A percentile compares a stretch with the other conserved stretches of the same genome.
These are phyloP conservation scores for Malacoctenus gilli DNA, from an alignment of 2,797 vertebrate genomes.

Conservation along the genomic window DNA sequence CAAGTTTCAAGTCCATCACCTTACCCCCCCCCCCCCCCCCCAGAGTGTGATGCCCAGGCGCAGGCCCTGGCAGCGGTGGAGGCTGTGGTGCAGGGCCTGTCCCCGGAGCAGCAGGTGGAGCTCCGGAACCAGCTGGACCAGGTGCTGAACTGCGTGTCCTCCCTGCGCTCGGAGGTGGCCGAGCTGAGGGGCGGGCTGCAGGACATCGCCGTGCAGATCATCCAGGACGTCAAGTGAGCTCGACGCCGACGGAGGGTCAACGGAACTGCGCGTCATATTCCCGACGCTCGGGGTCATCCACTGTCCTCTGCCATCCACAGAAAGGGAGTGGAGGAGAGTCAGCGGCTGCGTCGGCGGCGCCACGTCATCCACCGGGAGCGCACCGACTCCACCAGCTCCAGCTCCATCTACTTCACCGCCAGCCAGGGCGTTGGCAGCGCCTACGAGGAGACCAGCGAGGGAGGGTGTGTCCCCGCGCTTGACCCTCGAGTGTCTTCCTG, in stretches of 20 bases:
- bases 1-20: too few relatives aligned
- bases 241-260: too few relatives aligned
- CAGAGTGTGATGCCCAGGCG: slow-evolving; percentile 42
- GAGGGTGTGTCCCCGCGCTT: slow-evolving; percentile 78
- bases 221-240: slow-evolving; percentile 90
- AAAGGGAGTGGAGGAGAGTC: slow-evolving; percentile 88
- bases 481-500: too few relatives aligned
- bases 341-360: slow-evolving; percentile 82
- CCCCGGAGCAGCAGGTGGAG: slow-evolving; percentile 80
- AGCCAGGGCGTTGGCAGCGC: slow-evolving; percentile 80
- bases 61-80: slow-evolving; percentile 54
- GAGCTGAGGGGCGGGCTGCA: slow-evolving; percentile 86
- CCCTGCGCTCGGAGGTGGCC: slow-evolving; percentile 87
- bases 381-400: slow-evolving; percentile 89
- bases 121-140: slow-evolving; percentile 89
- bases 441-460: slow-evolving; percentile 87
- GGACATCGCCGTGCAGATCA: slow-evolving; percentile 86
- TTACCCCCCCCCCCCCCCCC: neutral
- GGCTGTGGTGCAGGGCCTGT: slow-evolving; percentile 69
- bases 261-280: too few relatives aligned
- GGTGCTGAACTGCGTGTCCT: slow-evolving; percentile 83
- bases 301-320: slow-evolving; percentile 62
- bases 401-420: slow-evolving; percentile 93
- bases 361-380: slow-evolving; percentile 82
- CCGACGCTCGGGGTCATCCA: too few relatives aligned